Evolutionary conservation across 1,140 invertebrate genomes (phyloP).

Genomic region (Zaprionus capensis): DNA sequence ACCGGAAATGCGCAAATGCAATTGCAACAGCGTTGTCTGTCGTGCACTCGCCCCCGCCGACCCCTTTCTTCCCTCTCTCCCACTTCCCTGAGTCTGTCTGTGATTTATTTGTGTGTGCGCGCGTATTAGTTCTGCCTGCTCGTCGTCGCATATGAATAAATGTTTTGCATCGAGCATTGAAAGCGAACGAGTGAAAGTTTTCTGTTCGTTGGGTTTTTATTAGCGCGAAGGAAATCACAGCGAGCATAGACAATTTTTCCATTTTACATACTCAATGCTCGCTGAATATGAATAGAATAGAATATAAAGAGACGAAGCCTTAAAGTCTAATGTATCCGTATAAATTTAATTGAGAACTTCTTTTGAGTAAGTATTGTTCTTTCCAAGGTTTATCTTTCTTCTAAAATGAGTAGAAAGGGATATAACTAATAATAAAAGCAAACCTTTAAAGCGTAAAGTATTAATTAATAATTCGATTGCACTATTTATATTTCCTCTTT

Average conservation of each 20-base stretch:
- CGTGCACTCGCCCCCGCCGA: background rate
- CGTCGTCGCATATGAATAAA: conserved; percentile 42
- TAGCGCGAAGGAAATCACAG: background rate
- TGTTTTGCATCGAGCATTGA: conserved; percentile 58
- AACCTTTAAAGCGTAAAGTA: no score
- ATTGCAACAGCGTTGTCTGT: conserved; percentile 39
- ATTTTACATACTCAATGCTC: background rate
- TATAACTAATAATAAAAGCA: no score
- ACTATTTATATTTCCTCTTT: no score
- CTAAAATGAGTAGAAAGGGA: no score
- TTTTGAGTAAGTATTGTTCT: no score
- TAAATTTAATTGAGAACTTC: no score
- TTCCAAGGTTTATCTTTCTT: no score
- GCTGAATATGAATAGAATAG: background rate
- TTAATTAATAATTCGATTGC: no score
- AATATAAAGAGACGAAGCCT: no score
- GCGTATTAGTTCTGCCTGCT: conserved; percentile 11
- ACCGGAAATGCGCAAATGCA: conserved; percentile 81
- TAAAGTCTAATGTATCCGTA: no score
- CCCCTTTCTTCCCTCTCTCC: background rate
- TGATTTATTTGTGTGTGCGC: conserved; percentile 29
- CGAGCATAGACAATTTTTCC: background rate
- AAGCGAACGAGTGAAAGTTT: conserved; percentile 11
- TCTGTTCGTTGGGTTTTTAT: background rate
- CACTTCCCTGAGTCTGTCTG: conserved; percentile 25